Evolutionary conservation across 2,113 vertebrate genomes (phyloP).

Genomic region (Orycteropus afer): DNA sequence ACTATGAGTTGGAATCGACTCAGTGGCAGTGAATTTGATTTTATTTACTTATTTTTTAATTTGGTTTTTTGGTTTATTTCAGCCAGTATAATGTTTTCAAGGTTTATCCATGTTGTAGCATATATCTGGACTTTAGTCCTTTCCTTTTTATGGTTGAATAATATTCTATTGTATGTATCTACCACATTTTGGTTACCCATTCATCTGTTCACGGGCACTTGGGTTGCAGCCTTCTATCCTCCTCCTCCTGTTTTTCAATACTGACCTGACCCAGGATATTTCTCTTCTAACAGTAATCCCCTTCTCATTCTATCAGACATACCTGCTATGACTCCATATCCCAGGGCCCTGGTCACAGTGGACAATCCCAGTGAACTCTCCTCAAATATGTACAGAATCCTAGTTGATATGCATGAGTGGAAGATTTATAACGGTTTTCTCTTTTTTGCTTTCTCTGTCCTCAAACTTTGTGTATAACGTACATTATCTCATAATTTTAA

Average conservation of each 20-base stretch:
- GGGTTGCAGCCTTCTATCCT: not conserved
- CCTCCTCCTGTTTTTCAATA: not conserved
- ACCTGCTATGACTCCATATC: not conserved
- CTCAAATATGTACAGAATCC: not conserved
- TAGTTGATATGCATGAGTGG: not conserved
- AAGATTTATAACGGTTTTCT: not conserved
- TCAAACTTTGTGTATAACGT: not conserved
- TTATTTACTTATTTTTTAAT: too few relatives aligned
- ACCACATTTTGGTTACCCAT: too few relatives aligned
- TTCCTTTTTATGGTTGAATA: too few relatives aligned
- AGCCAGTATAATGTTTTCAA: too few relatives aligned
- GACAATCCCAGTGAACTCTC: not conserved
- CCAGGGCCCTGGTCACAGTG: not conserved
- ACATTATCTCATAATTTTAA: constrained; percentile 31
- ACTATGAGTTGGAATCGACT: too few relatives aligned
- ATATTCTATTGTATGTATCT: too few relatives aligned
- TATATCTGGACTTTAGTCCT: too few relatives aligned
- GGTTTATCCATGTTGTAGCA: too few relatives aligned
- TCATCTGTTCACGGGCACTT: too few relatives aligned
- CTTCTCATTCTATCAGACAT: not conserved
- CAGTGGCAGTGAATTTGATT: too few relatives aligned
- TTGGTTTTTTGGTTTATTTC: too few relatives aligned
- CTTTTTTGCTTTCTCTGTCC: not conserved
- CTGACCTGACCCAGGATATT: not conserved
- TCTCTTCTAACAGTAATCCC: not conserved